Percentiles rank a stretch among this genome's conserved stretches.
Conservation (phyloP, 2,888 invertebrate species). For the Aleiodes alternator region DNA sequence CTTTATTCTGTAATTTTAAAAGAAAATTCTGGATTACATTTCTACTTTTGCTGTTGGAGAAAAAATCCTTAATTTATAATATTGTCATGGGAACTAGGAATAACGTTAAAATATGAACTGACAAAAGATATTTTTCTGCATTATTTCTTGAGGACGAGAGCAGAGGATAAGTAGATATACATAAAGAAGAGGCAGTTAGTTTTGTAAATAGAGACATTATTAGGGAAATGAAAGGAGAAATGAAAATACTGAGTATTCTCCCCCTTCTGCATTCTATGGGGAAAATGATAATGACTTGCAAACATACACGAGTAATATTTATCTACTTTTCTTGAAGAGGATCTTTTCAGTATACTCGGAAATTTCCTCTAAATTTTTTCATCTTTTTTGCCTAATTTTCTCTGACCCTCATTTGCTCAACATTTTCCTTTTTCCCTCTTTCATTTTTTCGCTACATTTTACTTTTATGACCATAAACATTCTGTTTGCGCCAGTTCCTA, state of each 20-base stretch:
- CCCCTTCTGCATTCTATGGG: background rate
- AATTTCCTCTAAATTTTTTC: slow-evolving; percentile 2
- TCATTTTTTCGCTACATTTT: background rate
- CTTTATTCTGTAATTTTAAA: slow-evolving; percentile 10
- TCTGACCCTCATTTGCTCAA: background rate
- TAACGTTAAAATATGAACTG: slow-evolving; percentile 1
- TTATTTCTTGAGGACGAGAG: no score
- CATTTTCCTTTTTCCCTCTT: slow-evolving; percentile 7
- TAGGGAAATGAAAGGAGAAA: slow-evolving; percentile 31
- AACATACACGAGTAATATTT: slow-evolving; percentile 59
- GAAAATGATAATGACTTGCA: slow-evolving; percentile 69
- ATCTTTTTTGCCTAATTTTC: slow-evolving; percentile 14
- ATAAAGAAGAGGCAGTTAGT: background rate
- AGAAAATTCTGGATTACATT: slow-evolving; percentile 6
- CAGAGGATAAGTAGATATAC: no score
- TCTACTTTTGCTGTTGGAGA: background rate
- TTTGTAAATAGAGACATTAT: slow-evolving; percentile 30
- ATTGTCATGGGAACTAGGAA: slow-evolving; percentile 3
- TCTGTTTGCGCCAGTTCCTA: background rate
- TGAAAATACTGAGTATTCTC: slow-evolving; percentile 12
- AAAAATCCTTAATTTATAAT: background rate
- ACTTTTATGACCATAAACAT: slow-evolving; percentile 6
- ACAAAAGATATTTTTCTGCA: background rate
- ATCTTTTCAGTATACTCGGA: background rate
- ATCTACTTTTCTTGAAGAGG: slow-evolving; percentile 12